A percentile compares a stretch with the other conserved stretches of the same genome.
Evolutionary conservation across 2,888 invertebrate genomes (phyloP).

Genomic region (Neoitamus cyanurus): DNA sequence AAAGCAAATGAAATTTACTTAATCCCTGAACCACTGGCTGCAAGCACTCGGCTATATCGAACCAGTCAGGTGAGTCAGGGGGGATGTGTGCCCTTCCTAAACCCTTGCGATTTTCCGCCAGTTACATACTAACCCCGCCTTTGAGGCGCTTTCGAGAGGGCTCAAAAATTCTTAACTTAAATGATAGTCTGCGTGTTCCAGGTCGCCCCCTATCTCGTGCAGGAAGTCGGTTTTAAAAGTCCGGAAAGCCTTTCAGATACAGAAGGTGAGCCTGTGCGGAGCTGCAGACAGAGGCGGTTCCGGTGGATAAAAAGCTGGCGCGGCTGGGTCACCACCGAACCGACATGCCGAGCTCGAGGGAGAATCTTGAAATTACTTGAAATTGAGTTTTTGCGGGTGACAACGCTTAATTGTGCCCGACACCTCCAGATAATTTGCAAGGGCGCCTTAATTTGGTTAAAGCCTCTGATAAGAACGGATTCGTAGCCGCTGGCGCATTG

Average conservation of each 20-base stretch:
- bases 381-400: constrained; percentile 42
- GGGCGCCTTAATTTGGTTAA: constrained; percentile 19
- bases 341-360: not conserved
- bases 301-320: not conserved
- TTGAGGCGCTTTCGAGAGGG: not conserved
- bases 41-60: not conserved
- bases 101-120: not conserved
- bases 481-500: not conserved
- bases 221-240: constrained; percentile 11
- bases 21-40: not conserved
- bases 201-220: not conserved
- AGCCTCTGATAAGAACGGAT: constrained; percentile 27
- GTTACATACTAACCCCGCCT: not conserved
- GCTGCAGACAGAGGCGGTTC: not conserved
- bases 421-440: constrained; percentile 30
- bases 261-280: not conserved
- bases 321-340: not conserved
- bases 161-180: constrained; percentile 27
- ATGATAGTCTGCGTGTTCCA: not conserved
- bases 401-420: constrained; percentile 35
- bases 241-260: constrained; percentile 24
- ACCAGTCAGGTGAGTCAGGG: not conserved
- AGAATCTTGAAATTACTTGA: not conserved
- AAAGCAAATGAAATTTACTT: constrained; percentile 18
- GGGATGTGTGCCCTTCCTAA: not conserved